A percentile compares a stretch with the other conserved stretches of the same genome.
Evolutionary conservation across 2,888 invertebrate species (phyloP).

Genomic region (Opisthograptis luteolata): DNA sequence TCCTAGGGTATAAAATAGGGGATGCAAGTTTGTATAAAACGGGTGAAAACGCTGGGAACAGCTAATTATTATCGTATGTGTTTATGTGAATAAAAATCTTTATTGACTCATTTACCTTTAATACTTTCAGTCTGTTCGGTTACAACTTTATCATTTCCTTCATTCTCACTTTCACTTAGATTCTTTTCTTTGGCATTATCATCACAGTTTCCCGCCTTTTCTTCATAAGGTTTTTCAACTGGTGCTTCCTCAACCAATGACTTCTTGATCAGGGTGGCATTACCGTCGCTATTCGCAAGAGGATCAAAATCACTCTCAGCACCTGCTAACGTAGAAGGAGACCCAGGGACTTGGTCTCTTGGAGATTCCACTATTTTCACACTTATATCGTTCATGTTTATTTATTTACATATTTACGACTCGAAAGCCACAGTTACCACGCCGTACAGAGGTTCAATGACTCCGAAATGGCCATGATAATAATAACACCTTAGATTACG

Average conservation of each 20-base stretch:
- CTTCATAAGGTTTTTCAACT: conserved; percentile 40
- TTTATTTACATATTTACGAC: conserved; percentile 83
- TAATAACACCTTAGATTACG: conserved; percentile 35
- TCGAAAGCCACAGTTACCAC: conserved; percentile 75
- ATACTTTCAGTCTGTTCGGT: conserved; percentile 45
- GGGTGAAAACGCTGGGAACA: neutral
- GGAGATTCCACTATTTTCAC: conserved; percentile 77
- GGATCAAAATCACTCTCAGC: conserved; percentile 72
- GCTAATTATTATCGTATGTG: too few species aligned
- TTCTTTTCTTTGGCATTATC: conserved; percentile 80
- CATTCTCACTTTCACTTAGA: conserved; percentile 54
- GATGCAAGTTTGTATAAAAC: too few species aligned
- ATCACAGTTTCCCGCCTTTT: conserved; percentile 71
- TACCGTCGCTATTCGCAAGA: conserved; percentile 65
- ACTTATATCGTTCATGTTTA: conserved; percentile 83
- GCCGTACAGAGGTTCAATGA: conserved; percentile 73
- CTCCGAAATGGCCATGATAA: conserved; percentile 66
- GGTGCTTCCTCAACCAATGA: conserved; percentile 45
- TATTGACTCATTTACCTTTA: conserved; percentile 47
- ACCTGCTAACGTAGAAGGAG: conserved; percentile 54
- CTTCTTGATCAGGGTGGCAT: conserved; percentile 48
- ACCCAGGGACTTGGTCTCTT: conserved; percentile 63
- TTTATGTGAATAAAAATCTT: conserved; percentile 4
- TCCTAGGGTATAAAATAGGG: too few species aligned
- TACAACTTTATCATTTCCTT: conserved; percentile 48